Evolutionary conservation across 2,797 vertebrate species (phyloP).

Genomic region (Tenualosa thibaudeaui): DNA sequence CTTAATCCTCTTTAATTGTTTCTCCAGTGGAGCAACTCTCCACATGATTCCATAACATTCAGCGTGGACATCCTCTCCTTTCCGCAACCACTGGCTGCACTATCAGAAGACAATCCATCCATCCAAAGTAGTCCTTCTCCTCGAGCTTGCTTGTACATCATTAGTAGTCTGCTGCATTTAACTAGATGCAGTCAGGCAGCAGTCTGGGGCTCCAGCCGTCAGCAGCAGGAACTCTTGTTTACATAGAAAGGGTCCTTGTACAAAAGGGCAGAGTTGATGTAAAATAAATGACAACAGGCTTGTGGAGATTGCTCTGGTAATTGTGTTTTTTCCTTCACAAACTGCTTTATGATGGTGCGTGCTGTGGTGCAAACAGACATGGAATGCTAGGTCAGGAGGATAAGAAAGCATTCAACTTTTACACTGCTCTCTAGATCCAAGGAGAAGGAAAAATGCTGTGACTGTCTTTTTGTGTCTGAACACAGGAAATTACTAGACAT

Average conservation of each 20-base stretch:
- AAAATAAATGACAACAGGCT: slow-evolving; percentile 43
- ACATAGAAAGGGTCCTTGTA: slow-evolving; percentile 36
- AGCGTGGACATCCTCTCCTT: slow-evolving; percentile 28
- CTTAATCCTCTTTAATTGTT: slow-evolving; percentile 50
- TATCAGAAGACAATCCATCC: background rate
- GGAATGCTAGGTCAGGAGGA: slow-evolving; percentile 39
- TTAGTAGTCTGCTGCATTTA: background rate
- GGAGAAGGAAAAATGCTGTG: slow-evolving; percentile 39
- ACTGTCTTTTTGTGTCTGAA: slow-evolving; percentile 29
- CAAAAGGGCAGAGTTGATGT: slow-evolving; percentile 41
- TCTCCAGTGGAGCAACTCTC: slow-evolving; percentile 38
- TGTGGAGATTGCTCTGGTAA: slow-evolving; percentile 43
- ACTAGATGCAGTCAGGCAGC: background rate
- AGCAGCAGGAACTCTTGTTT: slow-evolving; percentile 27
- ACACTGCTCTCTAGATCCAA: slow-evolving; percentile 26
- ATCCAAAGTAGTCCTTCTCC: background rate
- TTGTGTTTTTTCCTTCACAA: slow-evolving; percentile 12
- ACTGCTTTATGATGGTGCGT: slow-evolving; percentile 37
- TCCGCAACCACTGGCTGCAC: background rate
- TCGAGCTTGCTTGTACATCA: background rate
- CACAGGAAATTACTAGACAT: background rate
- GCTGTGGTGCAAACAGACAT: background rate
- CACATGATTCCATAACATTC: slow-evolving; percentile 38
- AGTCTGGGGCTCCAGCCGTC: slow-evolving; percentile 10
- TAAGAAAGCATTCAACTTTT: background rate